Evolutionary conservation across 2,113 vertebrate species (phyloP).

Genomic region (Antechinus stuartii): DNA sequence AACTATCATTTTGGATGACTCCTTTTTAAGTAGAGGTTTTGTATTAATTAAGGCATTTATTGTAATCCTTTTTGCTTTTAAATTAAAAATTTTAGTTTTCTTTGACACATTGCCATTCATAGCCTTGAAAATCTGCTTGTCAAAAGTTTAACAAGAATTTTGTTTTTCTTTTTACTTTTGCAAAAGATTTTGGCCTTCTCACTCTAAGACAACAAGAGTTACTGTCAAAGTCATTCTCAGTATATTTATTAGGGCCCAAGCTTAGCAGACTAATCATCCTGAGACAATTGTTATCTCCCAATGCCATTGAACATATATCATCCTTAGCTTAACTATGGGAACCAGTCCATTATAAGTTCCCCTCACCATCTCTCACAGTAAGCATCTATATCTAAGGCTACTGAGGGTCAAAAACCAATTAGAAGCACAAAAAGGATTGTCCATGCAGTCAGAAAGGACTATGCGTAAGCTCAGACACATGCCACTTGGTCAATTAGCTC

Average conservation of each 20-base stretch:
- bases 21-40: background rate
- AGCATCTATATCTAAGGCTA: constrained; percentile 1
- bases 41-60: background rate
- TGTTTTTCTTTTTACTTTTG: background rate
- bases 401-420: background rate
- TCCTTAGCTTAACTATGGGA: background rate
- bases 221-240: background rate
- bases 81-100: background rate
- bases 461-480: background rate
- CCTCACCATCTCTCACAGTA: background rate
- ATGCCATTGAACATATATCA: background rate
- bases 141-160: background rate
- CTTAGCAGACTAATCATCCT: background rate
- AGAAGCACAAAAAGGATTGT: background rate
- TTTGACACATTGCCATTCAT: background rate
- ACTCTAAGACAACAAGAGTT: background rate
- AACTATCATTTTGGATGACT: background rate
- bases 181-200: background rate
- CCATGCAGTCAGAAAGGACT: background rate
- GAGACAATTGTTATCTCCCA: background rate
- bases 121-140: background rate
- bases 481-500: constrained; percentile 2
- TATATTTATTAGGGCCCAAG: background rate
- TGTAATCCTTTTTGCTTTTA: background rate
- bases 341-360: background rate